These are phyloP conservation scores for Holcopasites calliopsidis DNA, from an alignment of 1,140 invertebrate genomes.

Conservation along the genomic window DNA sequence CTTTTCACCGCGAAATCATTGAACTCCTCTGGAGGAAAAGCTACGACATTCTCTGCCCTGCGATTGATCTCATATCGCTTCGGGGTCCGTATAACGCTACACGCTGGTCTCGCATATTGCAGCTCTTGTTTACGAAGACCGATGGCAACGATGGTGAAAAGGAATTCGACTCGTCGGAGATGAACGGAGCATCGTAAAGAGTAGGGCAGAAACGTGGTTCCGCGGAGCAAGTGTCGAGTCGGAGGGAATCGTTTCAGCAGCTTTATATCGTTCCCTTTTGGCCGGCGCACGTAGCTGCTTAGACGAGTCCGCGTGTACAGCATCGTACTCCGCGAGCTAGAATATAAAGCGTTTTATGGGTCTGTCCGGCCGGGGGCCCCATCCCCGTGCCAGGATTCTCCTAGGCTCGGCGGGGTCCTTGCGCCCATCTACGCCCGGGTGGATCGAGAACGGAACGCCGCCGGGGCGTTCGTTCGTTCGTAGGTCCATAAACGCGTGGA, in stretches of 20 bases:
- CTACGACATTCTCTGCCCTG: too few relatives aligned
- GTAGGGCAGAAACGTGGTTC: too few relatives aligned
- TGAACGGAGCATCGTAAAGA: too few relatives aligned
- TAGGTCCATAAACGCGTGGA: conserved; percentile 40
- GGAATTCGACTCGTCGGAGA: too few relatives aligned
- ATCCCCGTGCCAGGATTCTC: conserved; percentile 52
- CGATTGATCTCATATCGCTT: too few relatives aligned
- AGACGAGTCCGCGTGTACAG: conserved; percentile 47
- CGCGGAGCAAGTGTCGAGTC: not conserved
- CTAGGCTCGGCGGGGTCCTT: conserved; percentile 43
- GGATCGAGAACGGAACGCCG: conserved; percentile 40
- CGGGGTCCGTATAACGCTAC: too few relatives aligned
- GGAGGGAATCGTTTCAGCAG: too few relatives aligned
- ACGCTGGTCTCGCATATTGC: too few relatives aligned
- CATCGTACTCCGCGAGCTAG: conserved; percentile 25
- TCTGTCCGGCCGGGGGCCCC: conserved; percentile 39
- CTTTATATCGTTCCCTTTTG: conserved; percentile 52
- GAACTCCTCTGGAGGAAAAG: too few relatives aligned
- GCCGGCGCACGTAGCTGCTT: conserved; percentile 7
- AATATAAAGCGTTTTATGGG: conserved; percentile 63
- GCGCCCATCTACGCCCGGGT: conserved; percentile 34
- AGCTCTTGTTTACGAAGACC: too few relatives aligned
- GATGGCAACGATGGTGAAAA: too few relatives aligned
- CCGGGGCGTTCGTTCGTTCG: not conserved
- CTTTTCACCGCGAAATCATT: too few relatives aligned